Base-by-base conservation (phyloP, 2,113 vertebrate species). In the Paradoxurus hermaphroditus region DNA sequence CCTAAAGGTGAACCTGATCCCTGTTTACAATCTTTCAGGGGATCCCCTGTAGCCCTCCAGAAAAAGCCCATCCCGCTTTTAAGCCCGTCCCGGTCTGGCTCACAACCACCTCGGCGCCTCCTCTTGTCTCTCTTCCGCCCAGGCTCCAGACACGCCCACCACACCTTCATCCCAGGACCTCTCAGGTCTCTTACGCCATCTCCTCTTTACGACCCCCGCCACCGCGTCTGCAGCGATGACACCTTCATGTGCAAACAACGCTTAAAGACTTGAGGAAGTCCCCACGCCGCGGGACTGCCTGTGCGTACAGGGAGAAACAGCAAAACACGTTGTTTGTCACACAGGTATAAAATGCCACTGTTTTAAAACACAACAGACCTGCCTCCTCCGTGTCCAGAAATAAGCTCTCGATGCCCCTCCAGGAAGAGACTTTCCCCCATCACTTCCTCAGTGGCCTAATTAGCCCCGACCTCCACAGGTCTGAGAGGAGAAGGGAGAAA, bases 301-400 rank as follows among this genome's bases (percentile, higher is more conserved):
- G 82, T 59, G 97, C 83, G 46, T 6, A 19, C 7, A 75, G 15
- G 62, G 36, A 78, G 92, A 95, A 94, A 75, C 18, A 86, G 68
- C 92, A 85, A 96, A 96, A 83, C 84, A 82, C 36, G 72, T 56
- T 96, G 89, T 62, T 72, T 86, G 39, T 93, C 75, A 78, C 82
- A 65, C 34, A 10, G 1, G 19, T 67, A 63, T 75, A 93, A 93
- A 91, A 95, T 91, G 93, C 67, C 25, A 44, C 91, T 53, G 27
- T 49, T 46, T 96, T 49, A 91, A 92, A 94, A 72, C 65, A 93
- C 44, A 97, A 83, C 82, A 93, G 53, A 31, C 36, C 63, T 93
- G 65, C 39, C 49, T 92, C 68, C 46, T 88, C 31, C 53, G 36
- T 56, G 27, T 78, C 75, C 81, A 49, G 49, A 90, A 94, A 87